These are phyloP conservation scores for Sebastiscus tertius DNA, from an alignment of 2,797 vertebrate species.

Conservation along the genomic window DNA sequence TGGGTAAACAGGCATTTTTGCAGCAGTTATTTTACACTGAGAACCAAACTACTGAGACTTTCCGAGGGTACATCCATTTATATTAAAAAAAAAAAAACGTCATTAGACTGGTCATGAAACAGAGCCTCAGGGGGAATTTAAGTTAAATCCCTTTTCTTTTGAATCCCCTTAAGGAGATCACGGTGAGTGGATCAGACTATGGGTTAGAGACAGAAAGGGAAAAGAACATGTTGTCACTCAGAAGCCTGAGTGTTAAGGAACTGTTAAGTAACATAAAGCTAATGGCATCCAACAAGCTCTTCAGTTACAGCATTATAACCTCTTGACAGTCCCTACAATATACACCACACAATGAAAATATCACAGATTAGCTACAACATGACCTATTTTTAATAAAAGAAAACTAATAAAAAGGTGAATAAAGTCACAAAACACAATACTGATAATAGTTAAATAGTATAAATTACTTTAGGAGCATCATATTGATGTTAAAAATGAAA, in stretches of 20 bases:
- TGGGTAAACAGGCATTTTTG: background rate
- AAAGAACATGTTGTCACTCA: slow-evolving; percentile 4
- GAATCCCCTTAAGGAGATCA: slow-evolving; percentile 47
- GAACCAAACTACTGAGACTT: background rate
- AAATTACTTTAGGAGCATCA: background rate
- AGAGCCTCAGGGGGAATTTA: slow-evolving; percentile 25
- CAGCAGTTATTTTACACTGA: background rate
- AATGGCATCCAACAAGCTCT: background rate
- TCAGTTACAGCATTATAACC: background rate
- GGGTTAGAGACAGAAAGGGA: slow-evolving; percentile 12
- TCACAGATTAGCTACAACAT: background rate
- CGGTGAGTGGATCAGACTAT: slow-evolving; percentile 35
- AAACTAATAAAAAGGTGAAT: background rate
- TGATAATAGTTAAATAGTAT: background rate
- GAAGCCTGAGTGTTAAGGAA: slow-evolving; percentile 3
- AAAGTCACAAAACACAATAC: background rate
- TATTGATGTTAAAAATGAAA: background rate
- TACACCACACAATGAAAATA: background rate
- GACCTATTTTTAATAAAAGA: background rate
- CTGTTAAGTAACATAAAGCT: background rate
- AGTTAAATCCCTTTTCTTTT: slow-evolving; percentile 40
- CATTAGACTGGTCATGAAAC: slow-evolving; percentile 13
- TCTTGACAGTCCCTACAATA: background rate
- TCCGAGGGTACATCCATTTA: slow-evolving; percentile 21
- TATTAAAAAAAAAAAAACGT: background rate